Evolutionary conservation across 2,113 vertebrate species (phyloP).

Genomic region (Petaurus breviceps): DNA sequence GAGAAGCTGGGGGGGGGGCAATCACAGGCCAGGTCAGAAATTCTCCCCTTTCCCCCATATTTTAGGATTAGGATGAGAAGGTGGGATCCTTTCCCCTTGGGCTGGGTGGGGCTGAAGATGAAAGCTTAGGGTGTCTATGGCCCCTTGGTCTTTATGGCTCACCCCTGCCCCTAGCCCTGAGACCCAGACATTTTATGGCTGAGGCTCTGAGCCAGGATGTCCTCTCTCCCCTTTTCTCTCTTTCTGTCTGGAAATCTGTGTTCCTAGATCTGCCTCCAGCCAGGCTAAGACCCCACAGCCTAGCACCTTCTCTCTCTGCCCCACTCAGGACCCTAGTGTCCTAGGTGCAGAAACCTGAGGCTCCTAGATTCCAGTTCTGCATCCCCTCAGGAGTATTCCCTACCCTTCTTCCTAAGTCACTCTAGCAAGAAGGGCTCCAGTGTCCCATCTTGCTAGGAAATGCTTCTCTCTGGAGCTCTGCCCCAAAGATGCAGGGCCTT

Average conservation of each 20-base stretch:
- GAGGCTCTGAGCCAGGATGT: background rate
- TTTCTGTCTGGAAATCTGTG: background rate
- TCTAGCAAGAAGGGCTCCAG: rapidly evolving
- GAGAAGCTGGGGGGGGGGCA: too few relatives aligned
- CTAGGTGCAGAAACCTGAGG: too few relatives aligned
- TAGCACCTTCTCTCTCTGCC: background rate
- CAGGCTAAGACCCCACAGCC: background rate
- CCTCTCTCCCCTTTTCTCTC: background rate
- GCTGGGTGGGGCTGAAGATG: background rate
- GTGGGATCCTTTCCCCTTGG: too few relatives aligned
- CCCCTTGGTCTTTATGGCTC: background rate
- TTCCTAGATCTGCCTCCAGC: background rate
- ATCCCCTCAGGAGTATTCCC: background rate
- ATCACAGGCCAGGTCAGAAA: background rate
- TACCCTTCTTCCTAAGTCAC: background rate
- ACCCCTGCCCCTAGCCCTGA: background rate
- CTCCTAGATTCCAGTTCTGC: too few relatives aligned
- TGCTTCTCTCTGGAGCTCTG: background rate
- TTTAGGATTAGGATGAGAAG: background rate
- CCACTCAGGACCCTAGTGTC: background rate
- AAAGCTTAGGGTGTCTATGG: background rate
- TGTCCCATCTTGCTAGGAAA: background rate
- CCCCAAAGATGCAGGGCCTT: background rate
- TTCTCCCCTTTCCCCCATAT: background rate
- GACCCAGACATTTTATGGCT: background rate